A percentile compares a stretch with the other conserved stretches of the same genome.
Evolutionary conservation across 2,113 vertebrate species (phyloP).

Genomic region (Sylvietta virens): DNA sequence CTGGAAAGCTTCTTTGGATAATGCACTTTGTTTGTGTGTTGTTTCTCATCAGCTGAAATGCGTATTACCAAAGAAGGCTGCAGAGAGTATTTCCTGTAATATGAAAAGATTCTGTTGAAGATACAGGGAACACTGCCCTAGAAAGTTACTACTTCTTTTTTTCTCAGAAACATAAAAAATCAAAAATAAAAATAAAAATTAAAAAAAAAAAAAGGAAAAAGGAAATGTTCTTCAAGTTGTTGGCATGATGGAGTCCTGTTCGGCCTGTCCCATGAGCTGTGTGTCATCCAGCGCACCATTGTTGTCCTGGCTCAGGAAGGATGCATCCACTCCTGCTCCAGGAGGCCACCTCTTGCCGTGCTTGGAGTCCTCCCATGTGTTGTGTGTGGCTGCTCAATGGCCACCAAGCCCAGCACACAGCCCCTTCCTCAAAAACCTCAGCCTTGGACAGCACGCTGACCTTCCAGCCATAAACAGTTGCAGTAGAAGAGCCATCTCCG

Average conservation of each 20-base stretch:
- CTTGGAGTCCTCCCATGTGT: background rate
- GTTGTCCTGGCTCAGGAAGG: background rate
- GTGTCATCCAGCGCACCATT: background rate
- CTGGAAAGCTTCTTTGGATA: constrained; percentile 53
- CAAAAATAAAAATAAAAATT: background rate
- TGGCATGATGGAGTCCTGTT: background rate
- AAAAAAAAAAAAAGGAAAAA: background rate
- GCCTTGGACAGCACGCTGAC: background rate
- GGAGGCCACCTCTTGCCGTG: background rate
- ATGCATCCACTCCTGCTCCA: background rate
- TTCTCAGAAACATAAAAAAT: background rate
- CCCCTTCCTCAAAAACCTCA: background rate
- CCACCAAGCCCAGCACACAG: background rate
- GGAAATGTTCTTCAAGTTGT: constrained; percentile 7
- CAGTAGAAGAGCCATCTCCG: constrained; percentile 42
- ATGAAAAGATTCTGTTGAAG: constrained; percentile 37
- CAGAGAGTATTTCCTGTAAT: constrained; percentile 35
- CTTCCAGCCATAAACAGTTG: constrained; percentile 34
- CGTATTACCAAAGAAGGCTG: constrained; percentile 50
- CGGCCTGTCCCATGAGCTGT: background rate
- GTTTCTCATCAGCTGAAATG: constrained; percentile 14
- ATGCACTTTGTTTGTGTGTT: constrained; percentile 34
- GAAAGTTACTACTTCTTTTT: background rate
- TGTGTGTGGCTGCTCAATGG: background rate
- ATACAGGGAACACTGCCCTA: constrained; percentile 41